phyloP scores from a whole-genome alignment of 2,113 vertebrate species.

The Percina caprodes region DNA sequence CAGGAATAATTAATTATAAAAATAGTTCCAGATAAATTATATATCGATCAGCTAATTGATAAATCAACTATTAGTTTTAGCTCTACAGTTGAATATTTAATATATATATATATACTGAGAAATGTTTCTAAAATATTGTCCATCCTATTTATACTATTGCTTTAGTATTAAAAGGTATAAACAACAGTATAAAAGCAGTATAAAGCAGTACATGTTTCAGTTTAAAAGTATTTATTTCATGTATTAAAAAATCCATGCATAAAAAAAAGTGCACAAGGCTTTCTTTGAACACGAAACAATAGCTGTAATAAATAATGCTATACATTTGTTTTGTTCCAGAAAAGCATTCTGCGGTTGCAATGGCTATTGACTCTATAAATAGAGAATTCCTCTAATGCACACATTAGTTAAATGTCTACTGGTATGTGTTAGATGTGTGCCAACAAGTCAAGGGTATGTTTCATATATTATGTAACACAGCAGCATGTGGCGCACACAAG shows the following conservation, averaged over 20 bases:
- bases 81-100: neutral
- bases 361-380: neutral
- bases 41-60: no score
- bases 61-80: neutral
- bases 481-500: slow-evolving; percentile 60
- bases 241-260: neutral
- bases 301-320: slow-evolving; percentile 5
- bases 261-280: neutral
- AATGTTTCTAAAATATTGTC: no score
- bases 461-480: slow-evolving; percentile 39
- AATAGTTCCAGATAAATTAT: neutral
- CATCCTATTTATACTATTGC: no score
- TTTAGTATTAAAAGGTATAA: no score
- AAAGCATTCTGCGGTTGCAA: neutral
- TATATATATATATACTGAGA: no score
- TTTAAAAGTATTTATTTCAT: neutral
- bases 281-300: neutral
- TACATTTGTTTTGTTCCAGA: slow-evolving; percentile 11
- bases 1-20: neutral
- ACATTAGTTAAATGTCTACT: neutral
- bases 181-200: neutral
- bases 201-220: neutral
- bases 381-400: neutral
- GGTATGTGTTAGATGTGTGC: slow-evolving; percentile 8
- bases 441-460: slow-evolving; percentile 53